A percentile compares a stretch with the other conserved stretches of the same genome.
Evolutionary conservation across 2,888 invertebrate genomes (phyloP).

Genomic region (Polymixis lichenea): DNA sequence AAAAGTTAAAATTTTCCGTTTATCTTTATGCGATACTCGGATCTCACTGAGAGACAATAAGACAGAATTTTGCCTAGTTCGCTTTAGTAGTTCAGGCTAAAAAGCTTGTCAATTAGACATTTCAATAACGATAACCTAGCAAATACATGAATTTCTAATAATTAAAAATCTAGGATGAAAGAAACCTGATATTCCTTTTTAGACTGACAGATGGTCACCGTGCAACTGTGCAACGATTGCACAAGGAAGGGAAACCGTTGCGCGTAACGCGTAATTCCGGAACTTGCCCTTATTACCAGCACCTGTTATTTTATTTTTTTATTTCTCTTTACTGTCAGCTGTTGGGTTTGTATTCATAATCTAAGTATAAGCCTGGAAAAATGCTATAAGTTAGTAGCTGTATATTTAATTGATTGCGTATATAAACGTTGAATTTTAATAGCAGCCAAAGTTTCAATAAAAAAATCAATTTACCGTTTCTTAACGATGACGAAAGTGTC

Average conservation of each 20-base stretch:
- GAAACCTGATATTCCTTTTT: neutral
- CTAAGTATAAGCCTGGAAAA: too few relatives aligned
- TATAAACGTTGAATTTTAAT: neutral
- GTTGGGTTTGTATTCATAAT: too few relatives aligned
- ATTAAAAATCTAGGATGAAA: neutral
- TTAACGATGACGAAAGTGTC: slow-evolving; percentile 20
- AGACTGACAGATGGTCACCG: slow-evolving; percentile 27
- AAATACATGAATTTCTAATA: neutral
- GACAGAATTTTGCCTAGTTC: neutral
- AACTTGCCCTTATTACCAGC: slow-evolving; percentile 21
- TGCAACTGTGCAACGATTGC: slow-evolving; percentile 59
- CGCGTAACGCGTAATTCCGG: slow-evolving; percentile 54
- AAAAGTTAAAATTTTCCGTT: neutral
- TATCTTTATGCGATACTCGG: neutral
- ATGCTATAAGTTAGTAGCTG: neutral
- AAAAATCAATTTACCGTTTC: neutral
- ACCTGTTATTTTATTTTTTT: slow-evolving; percentile 14
- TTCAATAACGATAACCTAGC: neutral
- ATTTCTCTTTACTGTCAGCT: neutral
- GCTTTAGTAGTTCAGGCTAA: neutral
- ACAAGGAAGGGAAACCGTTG: slow-evolving; percentile 66
- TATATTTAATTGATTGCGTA: neutral
- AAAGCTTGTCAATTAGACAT: neutral
- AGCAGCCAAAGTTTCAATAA: neutral
- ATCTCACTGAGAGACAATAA: neutral